These are phyloP conservation scores for Phataginus tricuspis DNA, from an alignment of 2,797 vertebrate genomes.

Conservation along the genomic window DNA sequence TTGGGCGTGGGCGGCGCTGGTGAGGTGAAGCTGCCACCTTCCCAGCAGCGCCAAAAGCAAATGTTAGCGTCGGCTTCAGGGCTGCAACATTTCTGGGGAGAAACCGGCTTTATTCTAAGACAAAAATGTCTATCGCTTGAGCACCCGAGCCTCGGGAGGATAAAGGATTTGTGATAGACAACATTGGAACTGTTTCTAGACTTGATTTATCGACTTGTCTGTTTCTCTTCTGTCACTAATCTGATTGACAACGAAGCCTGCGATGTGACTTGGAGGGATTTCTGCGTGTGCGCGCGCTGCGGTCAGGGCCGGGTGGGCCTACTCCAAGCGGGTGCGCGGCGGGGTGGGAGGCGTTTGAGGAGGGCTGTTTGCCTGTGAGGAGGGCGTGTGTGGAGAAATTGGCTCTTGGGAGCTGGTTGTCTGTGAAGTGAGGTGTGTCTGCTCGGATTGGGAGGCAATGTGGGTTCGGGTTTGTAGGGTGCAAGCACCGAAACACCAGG, in stretches of 20 bases:
- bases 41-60: not conserved
- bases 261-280: slow-evolving; percentile 45
- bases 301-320: not conserved
- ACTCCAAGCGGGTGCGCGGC: not conserved
- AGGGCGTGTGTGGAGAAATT: not conserved
- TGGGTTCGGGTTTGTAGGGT: not conserved
- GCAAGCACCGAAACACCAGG: not conserved
- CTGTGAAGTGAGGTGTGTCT: not conserved
- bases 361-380: not conserved
- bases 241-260: slow-evolving; percentile 68
- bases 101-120: slow-evolving; percentile 44
- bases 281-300: not conserved
- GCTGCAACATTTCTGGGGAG: slow-evolving; percentile 11
- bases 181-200: slow-evolving; percentile 46
- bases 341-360: not conserved
- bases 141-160: not conserved
- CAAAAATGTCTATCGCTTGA: not conserved
- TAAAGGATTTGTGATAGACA: slow-evolving; percentile 52
- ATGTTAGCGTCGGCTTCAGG: not conserved
- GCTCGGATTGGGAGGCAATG: not conserved
- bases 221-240: slow-evolving; percentile 70
- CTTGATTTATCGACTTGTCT: slow-evolving; percentile 78
- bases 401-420: slow-evolving; percentile 10
- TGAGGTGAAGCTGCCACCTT: not conserved
- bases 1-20: too few relatives aligned